These are phyloP conservation scores for Muricea muricata DNA, from an alignment of 92 coral and sea anemone species.

Conservation along the genomic window DNA sequence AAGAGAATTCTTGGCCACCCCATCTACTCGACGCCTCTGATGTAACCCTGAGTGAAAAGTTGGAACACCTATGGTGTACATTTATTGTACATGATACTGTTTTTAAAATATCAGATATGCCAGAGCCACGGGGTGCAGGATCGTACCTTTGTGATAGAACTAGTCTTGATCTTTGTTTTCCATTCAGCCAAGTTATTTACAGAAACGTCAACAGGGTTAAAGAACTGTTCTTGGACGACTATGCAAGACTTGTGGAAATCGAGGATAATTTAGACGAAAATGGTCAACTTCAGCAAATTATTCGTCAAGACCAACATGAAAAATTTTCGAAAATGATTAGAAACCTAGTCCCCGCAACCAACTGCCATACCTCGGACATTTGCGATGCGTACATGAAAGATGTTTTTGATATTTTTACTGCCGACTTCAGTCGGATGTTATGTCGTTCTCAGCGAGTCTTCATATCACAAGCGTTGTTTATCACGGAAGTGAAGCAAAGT, in stretches of 20 bases:
- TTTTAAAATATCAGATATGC: conserved; percentile 22
- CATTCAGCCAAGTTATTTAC: conserved; percentile 34
- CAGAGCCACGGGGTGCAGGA: conserved; percentile 26
- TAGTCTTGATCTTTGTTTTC: conserved; percentile 9
- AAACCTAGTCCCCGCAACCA: conserved; percentile 66
- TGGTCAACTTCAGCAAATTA: conserved; percentile 57
- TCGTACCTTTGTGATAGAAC: not conserved
- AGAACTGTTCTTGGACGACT: conserved; percentile 29
- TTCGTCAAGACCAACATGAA: conserved; percentile 41
- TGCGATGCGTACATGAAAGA: conserved; percentile 71
- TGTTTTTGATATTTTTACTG: conserved; percentile 73
- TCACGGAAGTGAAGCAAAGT: conserved; percentile 39
- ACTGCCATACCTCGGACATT: not conserved
- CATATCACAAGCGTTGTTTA: conserved; percentile 69
- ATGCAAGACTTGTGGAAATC: conserved; percentile 62
- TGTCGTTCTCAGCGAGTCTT: conserved; percentile 62
- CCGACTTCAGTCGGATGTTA: conserved; percentile 53
- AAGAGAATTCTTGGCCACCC: conserved; percentile 80
- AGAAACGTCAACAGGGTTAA: conserved; percentile 43
- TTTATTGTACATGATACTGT: not conserved
- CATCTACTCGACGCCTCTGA: not conserved
- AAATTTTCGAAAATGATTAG: conserved; percentile 64
- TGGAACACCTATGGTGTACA: conserved; percentile 11
- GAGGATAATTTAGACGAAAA: conserved; percentile 69
- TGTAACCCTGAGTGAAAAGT: not conserved